A percentile compares a stretch with the other conserved stretches of the same genome.
These are phyloP conservation scores for Haplochromis burtoni DNA, from an alignment of 2,113 vertebrate genomes.

Conservation along the genomic window DNA sequence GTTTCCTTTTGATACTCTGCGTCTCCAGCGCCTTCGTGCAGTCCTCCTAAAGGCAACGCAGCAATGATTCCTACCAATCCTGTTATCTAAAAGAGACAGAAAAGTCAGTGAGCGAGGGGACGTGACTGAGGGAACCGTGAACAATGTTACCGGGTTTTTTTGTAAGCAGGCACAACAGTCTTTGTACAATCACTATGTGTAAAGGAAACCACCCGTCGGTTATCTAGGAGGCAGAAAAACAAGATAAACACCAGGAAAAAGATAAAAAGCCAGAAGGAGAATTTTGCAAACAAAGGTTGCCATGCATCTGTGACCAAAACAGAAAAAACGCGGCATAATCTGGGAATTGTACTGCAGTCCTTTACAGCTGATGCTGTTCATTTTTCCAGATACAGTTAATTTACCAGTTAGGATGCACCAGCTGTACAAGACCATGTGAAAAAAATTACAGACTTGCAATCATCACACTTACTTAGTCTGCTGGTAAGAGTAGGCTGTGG, in stretches of 20 bases:
- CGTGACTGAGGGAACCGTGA: not conserved
- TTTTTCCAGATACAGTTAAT: not conserved
- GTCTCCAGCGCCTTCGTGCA: constrained; percentile 70
- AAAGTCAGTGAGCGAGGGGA: constrained; percentile 15
- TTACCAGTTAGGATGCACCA: not conserved
- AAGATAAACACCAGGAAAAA: not conserved
- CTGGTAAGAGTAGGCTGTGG: constrained; percentile 90
- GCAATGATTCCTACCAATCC: constrained; percentile 74
- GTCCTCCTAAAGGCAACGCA: constrained; percentile 90
- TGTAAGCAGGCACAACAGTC: not conserved
- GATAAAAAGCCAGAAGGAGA: not conserved
- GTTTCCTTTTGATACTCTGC: constrained; percentile 18
- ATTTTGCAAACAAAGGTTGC: not conserved
- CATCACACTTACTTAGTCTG: constrained; percentile 84
- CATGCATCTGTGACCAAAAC: not conserved
- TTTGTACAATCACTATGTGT: not conserved
- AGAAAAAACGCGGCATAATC: not conserved
- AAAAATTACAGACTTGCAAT: not conserved
- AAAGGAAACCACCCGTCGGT: not conserved
- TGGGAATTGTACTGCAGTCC: not conserved
- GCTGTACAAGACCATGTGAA: not conserved
- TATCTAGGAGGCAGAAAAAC: not conserved
- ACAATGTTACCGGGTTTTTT: not conserved
- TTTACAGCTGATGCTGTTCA: not conserved
- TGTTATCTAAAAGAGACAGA: constrained; percentile 81